Conservation (phyloP, 2,888 invertebrate species). For the Drosophila monieri region DNA sequence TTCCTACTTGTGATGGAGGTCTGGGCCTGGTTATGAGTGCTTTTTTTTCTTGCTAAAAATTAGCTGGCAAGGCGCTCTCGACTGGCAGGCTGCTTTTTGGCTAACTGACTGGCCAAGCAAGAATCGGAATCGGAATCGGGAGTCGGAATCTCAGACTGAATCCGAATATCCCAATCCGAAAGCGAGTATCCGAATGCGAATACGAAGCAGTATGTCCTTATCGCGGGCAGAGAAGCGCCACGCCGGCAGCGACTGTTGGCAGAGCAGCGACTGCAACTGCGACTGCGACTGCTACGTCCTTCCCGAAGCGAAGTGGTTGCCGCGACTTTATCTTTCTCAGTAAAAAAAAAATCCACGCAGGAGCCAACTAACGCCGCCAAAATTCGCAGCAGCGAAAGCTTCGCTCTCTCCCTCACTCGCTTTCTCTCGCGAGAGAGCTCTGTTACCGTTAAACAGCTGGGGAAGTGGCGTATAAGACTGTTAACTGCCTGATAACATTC, state of each 20-base stretch:
- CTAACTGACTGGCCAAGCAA: constrained; percentile 52
- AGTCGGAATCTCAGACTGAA: constrained; percentile 57
- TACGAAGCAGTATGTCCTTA: constrained; percentile 60
- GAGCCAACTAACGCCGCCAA: constrained; percentile 31
- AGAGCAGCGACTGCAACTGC: constrained; percentile 37
- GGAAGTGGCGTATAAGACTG: constrained; percentile 69
- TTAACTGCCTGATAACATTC: constrained; percentile 19
- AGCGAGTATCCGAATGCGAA: constrained; percentile 63
- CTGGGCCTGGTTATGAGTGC: constrained; percentile 6
- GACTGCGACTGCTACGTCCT: constrained; percentile 48
- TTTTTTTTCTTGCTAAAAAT: constrained; percentile 17
- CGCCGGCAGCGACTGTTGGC: constrained; percentile 28
- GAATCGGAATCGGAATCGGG: constrained; percentile 47
- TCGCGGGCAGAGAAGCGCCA: constrained; percentile 45
- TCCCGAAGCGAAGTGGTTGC: constrained; percentile 32
- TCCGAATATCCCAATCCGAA: constrained; percentile 59
- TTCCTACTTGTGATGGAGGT: neutral
- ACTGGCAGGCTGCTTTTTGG: constrained; percentile 54
- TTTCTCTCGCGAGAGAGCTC: constrained; percentile 4
- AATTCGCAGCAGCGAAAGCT: constrained; percentile 41
- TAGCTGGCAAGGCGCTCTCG: constrained; percentile 44
- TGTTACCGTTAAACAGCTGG: constrained; percentile 49
- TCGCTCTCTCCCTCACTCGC: constrained; percentile 12
- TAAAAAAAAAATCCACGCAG: constrained; percentile 51
- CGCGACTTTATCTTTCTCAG: constrained; percentile 3